Evolutionary conservation across 2,113 vertebrate genomes (phyloP).

Genomic region (Elgaria multicarinata): DNA sequence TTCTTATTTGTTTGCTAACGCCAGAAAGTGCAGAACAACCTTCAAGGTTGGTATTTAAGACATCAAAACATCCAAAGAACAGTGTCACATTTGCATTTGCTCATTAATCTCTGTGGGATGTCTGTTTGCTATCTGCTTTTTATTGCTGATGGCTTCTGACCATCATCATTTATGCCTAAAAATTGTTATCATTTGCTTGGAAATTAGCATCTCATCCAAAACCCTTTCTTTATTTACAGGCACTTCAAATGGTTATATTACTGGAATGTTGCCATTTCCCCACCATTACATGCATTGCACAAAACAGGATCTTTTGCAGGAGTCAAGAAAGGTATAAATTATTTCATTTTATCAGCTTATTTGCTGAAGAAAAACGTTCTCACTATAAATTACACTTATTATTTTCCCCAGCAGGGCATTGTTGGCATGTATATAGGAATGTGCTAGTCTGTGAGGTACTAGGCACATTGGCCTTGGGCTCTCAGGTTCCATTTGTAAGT

Average conservation of each 20-base stretch:
- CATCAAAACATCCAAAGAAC: background rate
- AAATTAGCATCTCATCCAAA: background rate
- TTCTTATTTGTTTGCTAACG: background rate
- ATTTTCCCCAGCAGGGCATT: background rate
- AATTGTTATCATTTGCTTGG: conserved; percentile 32
- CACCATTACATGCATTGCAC: background rate
- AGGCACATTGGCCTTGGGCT: background rate
- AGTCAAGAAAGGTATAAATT: background rate
- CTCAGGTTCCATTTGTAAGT: background rate
- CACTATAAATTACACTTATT: background rate
- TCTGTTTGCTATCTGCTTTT: background rate
- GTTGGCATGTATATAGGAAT: background rate
- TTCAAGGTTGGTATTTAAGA: conserved; percentile 3
- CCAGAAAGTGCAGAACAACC: background rate
- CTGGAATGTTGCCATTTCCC: background rate
- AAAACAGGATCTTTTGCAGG: background rate
- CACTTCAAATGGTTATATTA: background rate
- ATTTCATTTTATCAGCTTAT: background rate
- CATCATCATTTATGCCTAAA: conserved; percentile 31
- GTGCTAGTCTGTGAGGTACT: background rate
- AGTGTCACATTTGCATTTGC: background rate
- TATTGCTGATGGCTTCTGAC: conserved; percentile 28
- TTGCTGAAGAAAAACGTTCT: background rate
- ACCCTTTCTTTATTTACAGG: background rate
- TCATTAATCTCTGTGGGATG: background rate